A percentile compares a stretch with the other conserved stretches of the same genome.
phyloP scores from a whole-genome alignment of 2,113 vertebrate species.

The Oncorhynchus mykiss region DNA sequence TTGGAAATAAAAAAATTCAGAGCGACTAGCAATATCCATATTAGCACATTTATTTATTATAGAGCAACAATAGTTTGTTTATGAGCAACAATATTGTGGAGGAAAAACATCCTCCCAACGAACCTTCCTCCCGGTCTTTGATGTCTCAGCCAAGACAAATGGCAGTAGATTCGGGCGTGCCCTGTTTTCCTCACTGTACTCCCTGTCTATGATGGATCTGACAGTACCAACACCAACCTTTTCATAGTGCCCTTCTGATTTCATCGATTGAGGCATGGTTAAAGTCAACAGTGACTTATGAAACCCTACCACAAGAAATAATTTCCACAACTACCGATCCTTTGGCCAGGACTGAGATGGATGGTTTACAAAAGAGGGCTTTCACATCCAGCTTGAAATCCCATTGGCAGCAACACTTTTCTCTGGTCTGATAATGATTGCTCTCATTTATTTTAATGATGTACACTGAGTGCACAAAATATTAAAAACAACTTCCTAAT shows the following conservation, averaged over 20 bases:
- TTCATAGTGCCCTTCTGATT: too few species aligned
- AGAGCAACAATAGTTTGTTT: too few species aligned
- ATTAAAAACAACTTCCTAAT: background rate
- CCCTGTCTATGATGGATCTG: too few species aligned
- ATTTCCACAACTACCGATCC: background rate
- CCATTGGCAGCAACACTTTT: background rate
- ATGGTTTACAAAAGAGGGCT: background rate
- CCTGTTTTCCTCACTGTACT: too few species aligned
- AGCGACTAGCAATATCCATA: background rate
- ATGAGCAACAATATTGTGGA: background rate
- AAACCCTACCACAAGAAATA: conserved; percentile 4
- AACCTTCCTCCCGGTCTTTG: background rate
- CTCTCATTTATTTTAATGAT: conserved; percentile 17
- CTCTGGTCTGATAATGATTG: background rate
- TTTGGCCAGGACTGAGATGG: background rate
- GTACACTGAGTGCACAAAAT: background rate
- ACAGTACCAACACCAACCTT: too few species aligned
- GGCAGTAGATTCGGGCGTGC: too few species aligned
- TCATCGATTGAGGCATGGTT: conserved; percentile 1
- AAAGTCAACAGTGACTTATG: conserved; percentile 8
- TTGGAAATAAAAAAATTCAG: too few species aligned
- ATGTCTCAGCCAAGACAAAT: background rate
- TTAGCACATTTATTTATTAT: too few species aligned
- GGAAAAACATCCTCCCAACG: too few species aligned
- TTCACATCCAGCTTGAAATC: conserved; percentile 1